Evolutionary conservation across 1,140 invertebrate genomes (phyloP), one percentile per base, ranked within the genome.

Genomic region (Mactra quadrangularis): DNA sequence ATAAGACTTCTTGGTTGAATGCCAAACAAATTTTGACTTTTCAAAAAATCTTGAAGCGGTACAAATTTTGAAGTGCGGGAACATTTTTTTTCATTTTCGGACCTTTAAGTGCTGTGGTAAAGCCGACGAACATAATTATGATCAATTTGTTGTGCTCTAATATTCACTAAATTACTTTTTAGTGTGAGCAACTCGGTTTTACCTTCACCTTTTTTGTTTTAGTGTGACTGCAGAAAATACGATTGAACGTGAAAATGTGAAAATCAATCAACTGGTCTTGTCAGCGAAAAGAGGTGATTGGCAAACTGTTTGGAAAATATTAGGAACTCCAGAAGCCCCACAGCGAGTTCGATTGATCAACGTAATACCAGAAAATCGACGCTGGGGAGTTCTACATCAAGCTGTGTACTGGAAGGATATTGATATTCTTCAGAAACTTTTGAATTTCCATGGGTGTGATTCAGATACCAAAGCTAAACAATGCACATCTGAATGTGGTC

Each of bases 331-430:
- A 31, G 29, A 31, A 22, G 11, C 15, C 22, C 76, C 76, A 1
- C 31, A 55, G 13, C 66, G 55, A n/a, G 31, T 22, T 15, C 45
- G 55, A 41, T 29, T 78, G 2, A 27, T 78, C 0, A 78, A 78
- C 31, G 38, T 25, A 19, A 78, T 78, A 15, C 76, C 76, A 3
- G 57, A 78, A 4, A 78, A 22, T 55, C 62, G 60, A 19, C 59
- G 76, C 50, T 78, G 76, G 76, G 76, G 60, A 0, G 76, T 78
- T n/a, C n/a, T 78, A 19, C 60, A 78, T 31, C 76, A 78, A 52
- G 76, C 76, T 13, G 76, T 78, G 6, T 78, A 66, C 33, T 78
- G 76, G 76, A 64, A 78, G 6, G 47, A 66, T 78, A 41, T 62
- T 1, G 29, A 68, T n/a, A 68, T 66, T 41, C 31, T 66, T 22